These are phyloP conservation scores for Drosophila vallismaia DNA, from an alignment of 2,888 invertebrate species.

Conservation along the genomic window DNA sequence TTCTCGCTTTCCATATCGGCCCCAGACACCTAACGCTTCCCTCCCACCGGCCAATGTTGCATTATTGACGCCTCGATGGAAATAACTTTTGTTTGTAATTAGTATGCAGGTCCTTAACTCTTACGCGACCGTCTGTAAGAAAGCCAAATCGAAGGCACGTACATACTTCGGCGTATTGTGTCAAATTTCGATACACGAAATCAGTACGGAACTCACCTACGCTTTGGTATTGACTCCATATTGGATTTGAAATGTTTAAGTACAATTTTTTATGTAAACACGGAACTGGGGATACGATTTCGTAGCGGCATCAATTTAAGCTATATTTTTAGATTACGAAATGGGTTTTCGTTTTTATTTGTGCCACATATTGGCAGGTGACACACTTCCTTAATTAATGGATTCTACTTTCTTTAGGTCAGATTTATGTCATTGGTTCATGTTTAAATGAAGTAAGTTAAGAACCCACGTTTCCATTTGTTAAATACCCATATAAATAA, in stretches of 20 bases:
- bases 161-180: slow-evolving; percentile 76
- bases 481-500: no score
- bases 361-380: slow-evolving; percentile 35
- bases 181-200: slow-evolving; percentile 77
- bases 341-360: slow-evolving; percentile 51
- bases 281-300: slow-evolving; percentile 57
- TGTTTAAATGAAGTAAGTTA: neutral
- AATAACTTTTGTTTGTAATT: slow-evolving; percentile 69
- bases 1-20: slow-evolving; percentile 77
- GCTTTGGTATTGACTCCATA: slow-evolving; percentile 47
- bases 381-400: slow-evolving; percentile 23
- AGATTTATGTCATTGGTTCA: neutral
- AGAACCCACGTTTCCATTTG: neutral
- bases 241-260: slow-evolving; percentile 52
- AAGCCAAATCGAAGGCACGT: slow-evolving; percentile 68
- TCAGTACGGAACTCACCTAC: slow-evolving; percentile 79
- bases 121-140: slow-evolving; percentile 67
- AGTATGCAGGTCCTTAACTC: slow-evolving; percentile 69
- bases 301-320: slow-evolving; percentile 16
- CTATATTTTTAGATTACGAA: slow-evolving; percentile 62
- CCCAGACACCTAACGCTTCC: slow-evolving; percentile 31
- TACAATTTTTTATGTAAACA: slow-evolving; percentile 28
- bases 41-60: slow-evolving; percentile 51
- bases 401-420: neutral
- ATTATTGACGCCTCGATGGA: slow-evolving; percentile 67